phyloP scores from a whole-genome alignment of 2,888 invertebrate genomes.

The Dioctria linearis region DNA sequence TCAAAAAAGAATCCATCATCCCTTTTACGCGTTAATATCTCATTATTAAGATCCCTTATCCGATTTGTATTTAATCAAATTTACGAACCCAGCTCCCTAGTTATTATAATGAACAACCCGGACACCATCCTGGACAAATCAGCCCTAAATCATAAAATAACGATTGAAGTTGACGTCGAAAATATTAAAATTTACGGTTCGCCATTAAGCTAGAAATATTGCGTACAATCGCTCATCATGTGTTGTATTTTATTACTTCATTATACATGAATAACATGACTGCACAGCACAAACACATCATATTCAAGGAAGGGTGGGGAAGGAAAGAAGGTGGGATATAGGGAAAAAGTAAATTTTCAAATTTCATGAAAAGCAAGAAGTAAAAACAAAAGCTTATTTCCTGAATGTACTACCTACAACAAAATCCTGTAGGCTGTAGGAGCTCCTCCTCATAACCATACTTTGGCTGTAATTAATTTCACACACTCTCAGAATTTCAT shows the following conservation, averaged over 20 bases:
- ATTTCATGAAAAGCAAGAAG: background rate
- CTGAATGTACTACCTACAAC: background rate
- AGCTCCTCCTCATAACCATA: background rate
- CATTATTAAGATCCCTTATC: background rate
- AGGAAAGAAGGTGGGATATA: background rate
- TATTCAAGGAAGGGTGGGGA: no score
- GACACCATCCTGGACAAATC: background rate
- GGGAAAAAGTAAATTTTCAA: background rate
- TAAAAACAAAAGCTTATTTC: background rate
- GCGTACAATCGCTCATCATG: background rate
- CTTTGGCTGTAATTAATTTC: background rate
- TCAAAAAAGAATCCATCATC: no score
- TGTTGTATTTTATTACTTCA: background rate
- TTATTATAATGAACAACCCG: background rate
- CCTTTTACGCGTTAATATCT: background rate
- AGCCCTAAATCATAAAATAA: background rate
- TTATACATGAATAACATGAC: background rate
- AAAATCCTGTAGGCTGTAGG: background rate
- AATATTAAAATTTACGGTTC: conserved; percentile 1
- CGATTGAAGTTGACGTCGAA: background rate
- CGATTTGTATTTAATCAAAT: conserved; percentile 9
- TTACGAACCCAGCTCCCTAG: background rate
- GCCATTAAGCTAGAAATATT: conserved; percentile 1
- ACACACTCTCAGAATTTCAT: background rate
- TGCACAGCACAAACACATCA: background rate